Conservation (phyloP, 2,888 invertebrate species). For the Chloroclysta siterata region DNA sequence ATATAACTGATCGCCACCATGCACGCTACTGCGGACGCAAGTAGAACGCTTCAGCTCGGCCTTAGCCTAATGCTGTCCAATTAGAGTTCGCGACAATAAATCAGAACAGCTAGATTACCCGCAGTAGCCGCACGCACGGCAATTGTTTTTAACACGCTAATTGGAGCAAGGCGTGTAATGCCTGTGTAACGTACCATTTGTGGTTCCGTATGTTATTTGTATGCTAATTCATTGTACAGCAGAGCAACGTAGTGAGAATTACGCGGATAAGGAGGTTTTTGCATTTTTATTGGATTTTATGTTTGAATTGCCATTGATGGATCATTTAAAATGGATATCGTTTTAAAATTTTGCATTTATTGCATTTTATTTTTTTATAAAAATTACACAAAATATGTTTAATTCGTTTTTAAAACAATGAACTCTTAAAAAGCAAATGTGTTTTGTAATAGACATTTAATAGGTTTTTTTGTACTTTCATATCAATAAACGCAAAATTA, state of each 20-base stretch:
- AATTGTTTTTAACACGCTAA: conserved; percentile 57
- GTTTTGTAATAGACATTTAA: too few relatives aligned
- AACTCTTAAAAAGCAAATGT: too few relatives aligned
- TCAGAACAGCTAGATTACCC: conserved; percentile 45
- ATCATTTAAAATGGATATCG: not conserved
- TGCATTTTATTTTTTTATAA: not conserved
- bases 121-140: conserved; percentile 35
- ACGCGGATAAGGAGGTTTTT: conserved; percentile 12
- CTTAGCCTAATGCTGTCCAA: conserved; percentile 12
- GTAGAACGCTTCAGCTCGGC: too few relatives aligned
- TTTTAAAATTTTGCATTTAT: not conserved
- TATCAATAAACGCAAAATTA: too few relatives aligned
- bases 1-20: too few relatives aligned
- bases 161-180: conserved; percentile 44
- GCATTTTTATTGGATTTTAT: conserved; percentile 16
- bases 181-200: conserved; percentile 34
- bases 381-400: too few relatives aligned
- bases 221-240: conserved; percentile 31
- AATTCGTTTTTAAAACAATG: too few relatives aligned
- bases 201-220: conserved; percentile 38
- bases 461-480: too few relatives aligned
- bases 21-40: too few relatives aligned
- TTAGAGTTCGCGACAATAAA: conserved; percentile 44
- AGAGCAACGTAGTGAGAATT: conserved; percentile 26
- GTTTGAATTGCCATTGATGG: conserved; percentile 1